These are phyloP conservation scores for Ctenopoma multispine DNA, from an alignment of 2,797 vertebrate species.

Conservation along the genomic window DNA sequence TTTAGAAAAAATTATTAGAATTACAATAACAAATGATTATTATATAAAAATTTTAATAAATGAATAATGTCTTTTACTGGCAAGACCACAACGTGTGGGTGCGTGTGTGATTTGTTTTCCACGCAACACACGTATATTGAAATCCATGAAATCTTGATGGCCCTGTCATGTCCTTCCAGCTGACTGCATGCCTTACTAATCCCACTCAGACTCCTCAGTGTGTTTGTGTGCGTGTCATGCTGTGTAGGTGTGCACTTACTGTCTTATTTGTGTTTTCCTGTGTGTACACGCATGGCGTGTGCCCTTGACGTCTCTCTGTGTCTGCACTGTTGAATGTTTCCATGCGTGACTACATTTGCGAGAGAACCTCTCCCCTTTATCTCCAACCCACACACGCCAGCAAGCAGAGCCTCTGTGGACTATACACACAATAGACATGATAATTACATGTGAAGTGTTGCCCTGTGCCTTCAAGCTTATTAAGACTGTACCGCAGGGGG, in stretches of 20 bases:
- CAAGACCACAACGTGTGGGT: neutral
- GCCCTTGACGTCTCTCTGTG: conserved; percentile 59
- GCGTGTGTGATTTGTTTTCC: conserved; percentile 49
- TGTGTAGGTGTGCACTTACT: conserved; percentile 21
- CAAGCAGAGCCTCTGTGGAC: conserved; percentile 56
- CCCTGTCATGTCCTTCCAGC: conserved; percentile 21
- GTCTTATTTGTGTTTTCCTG: conserved; percentile 33
- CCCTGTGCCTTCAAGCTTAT: conserved; percentile 57
- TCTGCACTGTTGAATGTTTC: conserved; percentile 57
- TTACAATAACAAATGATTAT: too few species aligned
- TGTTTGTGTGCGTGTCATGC: conserved; percentile 16
- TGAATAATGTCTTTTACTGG: conserved; percentile 11
- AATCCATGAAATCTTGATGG: conserved; percentile 65
- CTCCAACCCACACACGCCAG: conserved; percentile 66
- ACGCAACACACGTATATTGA: conserved; percentile 1
- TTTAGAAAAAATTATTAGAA: too few species aligned
- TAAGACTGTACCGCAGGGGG: conserved; percentile 37
- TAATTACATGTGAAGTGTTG: conserved; percentile 72
- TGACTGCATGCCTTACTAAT: conserved; percentile 45
- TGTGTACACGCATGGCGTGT: conserved; percentile 42
- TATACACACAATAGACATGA: conserved; percentile 57
- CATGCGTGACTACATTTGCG: conserved; percentile 56
- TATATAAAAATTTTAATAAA: too few species aligned
- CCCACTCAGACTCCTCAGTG: conserved; percentile 25
- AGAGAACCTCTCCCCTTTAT: conserved; percentile 65